Conservation (phyloP, 2,888 invertebrate species). For the Dorcus parallelipipedus region DNA sequence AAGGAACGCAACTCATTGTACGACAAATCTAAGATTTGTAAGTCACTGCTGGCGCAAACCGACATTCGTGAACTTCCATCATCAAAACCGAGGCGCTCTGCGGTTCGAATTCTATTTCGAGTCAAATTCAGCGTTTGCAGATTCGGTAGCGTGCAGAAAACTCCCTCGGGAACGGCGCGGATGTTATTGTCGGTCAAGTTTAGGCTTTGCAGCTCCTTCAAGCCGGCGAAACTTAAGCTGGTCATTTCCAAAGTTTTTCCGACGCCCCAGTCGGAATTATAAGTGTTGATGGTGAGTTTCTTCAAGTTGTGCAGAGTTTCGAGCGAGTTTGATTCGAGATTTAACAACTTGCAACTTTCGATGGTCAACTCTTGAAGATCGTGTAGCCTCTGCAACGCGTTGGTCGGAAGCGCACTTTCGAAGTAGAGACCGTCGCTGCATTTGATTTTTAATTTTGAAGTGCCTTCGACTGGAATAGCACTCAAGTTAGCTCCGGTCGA, state of each 20-base stretch:
- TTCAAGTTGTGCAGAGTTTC: constrained; percentile 76
- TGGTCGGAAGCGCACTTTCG: constrained; percentile 72
- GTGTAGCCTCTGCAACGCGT: constrained; percentile 68
- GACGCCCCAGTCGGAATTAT: constrained; percentile 75
- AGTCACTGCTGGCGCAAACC: constrained; percentile 64
- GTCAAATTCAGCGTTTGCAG: constrained; percentile 82
- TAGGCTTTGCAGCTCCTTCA: constrained; percentile 74
- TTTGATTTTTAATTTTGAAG: constrained; percentile 68
- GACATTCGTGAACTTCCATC: constrained; percentile 42
- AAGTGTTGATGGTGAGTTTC: constrained; percentile 73
- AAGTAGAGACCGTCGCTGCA: constrained; percentile 76
- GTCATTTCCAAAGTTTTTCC: constrained; percentile 72
- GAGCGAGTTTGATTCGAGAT: constrained; percentile 73
- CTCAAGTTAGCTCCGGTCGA: constrained; percentile 65
- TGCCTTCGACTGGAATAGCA: constrained; percentile 65
- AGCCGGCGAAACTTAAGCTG: constrained; percentile 68
- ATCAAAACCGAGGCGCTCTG: constrained; percentile 71
- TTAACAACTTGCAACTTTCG: constrained; percentile 75
- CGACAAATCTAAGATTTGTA: constrained; percentile 77
- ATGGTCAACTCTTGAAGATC: constrained; percentile 73
- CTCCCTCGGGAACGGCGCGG: constrained; percentile 72
- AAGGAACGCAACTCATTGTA: constrained; percentile 72
- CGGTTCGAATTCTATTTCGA: constrained; percentile 74
- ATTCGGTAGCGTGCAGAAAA: constrained; percentile 76
- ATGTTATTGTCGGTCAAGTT: constrained; percentile 84